phyloP scores from a whole-genome alignment of 2,888 invertebrate genomes.

The Lasius platythorax region DNA sequence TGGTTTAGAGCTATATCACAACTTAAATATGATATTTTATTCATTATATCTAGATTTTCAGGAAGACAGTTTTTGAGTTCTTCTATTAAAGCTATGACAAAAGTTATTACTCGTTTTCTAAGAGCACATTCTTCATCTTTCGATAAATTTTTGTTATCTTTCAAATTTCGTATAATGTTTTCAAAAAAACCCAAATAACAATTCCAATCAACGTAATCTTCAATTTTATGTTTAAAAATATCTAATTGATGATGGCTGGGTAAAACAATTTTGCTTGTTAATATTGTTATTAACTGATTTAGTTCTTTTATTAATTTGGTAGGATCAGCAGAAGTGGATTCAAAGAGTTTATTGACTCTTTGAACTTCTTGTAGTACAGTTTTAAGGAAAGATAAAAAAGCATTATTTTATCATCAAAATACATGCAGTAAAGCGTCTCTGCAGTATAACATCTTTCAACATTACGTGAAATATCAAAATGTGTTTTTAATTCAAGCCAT shows the following conservation, averaged over 20 bases:
- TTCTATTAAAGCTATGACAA: too few species aligned
- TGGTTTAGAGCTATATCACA: too few species aligned
- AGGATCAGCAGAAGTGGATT: not conserved
- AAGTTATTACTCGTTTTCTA: too few species aligned
- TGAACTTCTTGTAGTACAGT: not conserved
- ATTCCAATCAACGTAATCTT: not conserved
- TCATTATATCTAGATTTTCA: too few species aligned
- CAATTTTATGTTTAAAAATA: not conserved
- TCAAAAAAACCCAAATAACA: not conserved
- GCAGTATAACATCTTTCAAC: conserved; percentile 11
- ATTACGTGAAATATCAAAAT: not conserved
- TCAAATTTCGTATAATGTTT: not conserved
- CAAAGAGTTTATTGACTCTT: not conserved
- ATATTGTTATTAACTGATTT: not conserved
- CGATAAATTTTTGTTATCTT: not conserved
- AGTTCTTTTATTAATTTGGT: not conserved
- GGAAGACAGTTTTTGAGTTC: too few species aligned
- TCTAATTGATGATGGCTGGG: not conserved
- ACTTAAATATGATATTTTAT: too few species aligned
- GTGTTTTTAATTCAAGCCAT: too few species aligned
- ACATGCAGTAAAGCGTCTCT: not conserved
- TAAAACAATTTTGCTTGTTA: not conserved
- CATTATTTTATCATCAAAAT: not conserved
- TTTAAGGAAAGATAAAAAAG: not conserved
- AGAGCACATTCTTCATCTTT: too few species aligned